Base-by-base conservation (phyloP, 2,888 invertebrate genomes). In the Nesidiocoris tenuis region DNA sequence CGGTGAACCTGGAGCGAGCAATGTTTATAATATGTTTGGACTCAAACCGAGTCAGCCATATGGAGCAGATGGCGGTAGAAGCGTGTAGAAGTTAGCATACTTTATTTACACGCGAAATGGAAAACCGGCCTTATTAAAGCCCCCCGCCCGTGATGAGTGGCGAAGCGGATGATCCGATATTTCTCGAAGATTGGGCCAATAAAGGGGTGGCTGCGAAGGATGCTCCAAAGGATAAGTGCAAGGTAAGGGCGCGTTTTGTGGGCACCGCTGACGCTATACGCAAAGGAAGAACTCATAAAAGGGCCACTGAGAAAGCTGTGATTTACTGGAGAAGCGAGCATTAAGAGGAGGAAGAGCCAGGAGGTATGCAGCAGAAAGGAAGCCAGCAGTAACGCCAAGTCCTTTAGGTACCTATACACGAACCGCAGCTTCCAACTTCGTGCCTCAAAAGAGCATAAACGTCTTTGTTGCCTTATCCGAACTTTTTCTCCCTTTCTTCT, bases 391-490 rank as follows among this genome's bases (percentile, higher is more conserved):
- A 59, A 59, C 59, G 59, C 18, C 3, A 39, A 39, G 39, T 39
- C 39, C 39, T 39, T 7, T 39, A 39, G 39, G 39, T 39, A 39
- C 39, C 39, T 39, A 39, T 39, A 3, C 39, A n/a, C 12, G 39
- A 39, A 39, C 39, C 39, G 39, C 39, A 39, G 39, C 39, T 39
- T 3, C 39, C 12, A 39, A 39, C 39, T 39, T 39, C 39, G 3
- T 12, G 39, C 12, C 39, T 72, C 72, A 72, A 72, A 72, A 39
- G 72, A 23, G 72, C 61, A 72, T 72, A 72, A 72, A 72, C 72
- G 72, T 72, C 72, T 72, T 72, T 61, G 72, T 72, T 39, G 72
- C 72, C 61, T 72, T 72, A 72, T 72, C 72, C 72, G 21, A 72
- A 70, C 56, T 23, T 25, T 9, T 22, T 22, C 17, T 9, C n/a